Evolutionary conservation across 2,888 invertebrate genomes (phyloP).

Genomic region (Heliconius charithonia): DNA sequence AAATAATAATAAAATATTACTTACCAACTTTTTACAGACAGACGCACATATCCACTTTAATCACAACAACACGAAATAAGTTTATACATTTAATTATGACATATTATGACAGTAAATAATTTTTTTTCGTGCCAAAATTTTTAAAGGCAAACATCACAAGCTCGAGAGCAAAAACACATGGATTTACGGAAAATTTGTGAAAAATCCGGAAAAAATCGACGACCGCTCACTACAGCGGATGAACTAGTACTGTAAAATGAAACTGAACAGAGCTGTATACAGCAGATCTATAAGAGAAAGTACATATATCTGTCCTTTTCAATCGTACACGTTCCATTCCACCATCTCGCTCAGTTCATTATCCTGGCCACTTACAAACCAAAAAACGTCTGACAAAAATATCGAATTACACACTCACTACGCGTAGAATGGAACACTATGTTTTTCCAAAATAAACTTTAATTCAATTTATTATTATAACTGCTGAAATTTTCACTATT

Average conservation of each 20-base stretch:
- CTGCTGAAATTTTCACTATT: not conserved
- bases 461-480: not conserved
- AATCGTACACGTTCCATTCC: slow-evolving; percentile 44
- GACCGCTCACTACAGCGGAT: slow-evolving; percentile 45
- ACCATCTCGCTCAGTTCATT: slow-evolving; percentile 58
- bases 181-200: slow-evolving; percentile 55
- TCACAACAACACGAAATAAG: slow-evolving; percentile 14
- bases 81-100: not conserved
- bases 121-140: slow-evolving; percentile 35
- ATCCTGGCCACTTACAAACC: slow-evolving; percentile 62
- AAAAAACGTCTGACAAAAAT: slow-evolving; percentile 59
- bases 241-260: slow-evolving; percentile 54
- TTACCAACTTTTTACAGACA: slow-evolving; percentile 21
- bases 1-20: slow-evolving; percentile 16
- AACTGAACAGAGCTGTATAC: slow-evolving; percentile 55
- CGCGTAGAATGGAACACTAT: slow-evolving; percentile 57
- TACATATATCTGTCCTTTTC: slow-evolving; percentile 62
- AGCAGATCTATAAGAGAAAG: slow-evolving; percentile 80
- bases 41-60: slow-evolving; percentile 21
- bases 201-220: slow-evolving; percentile 43
- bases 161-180: slow-evolving; percentile 38
- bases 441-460: slow-evolving; percentile 23
- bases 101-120: slow-evolving; percentile 31
- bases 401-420: slow-evolving; percentile 61
- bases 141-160: slow-evolving; percentile 38